A percentile compares a stretch with the other conserved stretches of the same genome.
Evolutionary conservation across 2,797 vertebrate genomes (phyloP).

Genomic region (Paratrypauchen microcephalus): DNA sequence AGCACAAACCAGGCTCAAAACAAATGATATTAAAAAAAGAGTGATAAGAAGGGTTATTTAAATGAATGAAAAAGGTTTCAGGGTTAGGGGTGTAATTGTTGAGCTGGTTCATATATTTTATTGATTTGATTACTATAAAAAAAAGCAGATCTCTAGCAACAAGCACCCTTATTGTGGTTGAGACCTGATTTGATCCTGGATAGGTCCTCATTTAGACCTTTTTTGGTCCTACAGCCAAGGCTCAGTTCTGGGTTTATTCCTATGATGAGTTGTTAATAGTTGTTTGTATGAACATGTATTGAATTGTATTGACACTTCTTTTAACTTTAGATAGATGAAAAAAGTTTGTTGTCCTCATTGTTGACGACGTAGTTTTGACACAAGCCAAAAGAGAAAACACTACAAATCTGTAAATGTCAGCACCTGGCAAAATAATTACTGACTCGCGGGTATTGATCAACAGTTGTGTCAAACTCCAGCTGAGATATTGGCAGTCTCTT

Average conservation of each 20-base stretch:
- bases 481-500: constrained; percentile 31
- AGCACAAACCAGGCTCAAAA: background rate
- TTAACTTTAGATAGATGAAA: background rate
- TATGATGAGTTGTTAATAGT: too few species aligned
- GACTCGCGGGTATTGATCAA: constrained; percentile 48
- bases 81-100: constrained; percentile 5
- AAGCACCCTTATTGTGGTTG: too few species aligned
- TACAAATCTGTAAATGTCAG: constrained; percentile 40
- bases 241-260: background rate
- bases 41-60: background rate
- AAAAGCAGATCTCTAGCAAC: too few species aligned
- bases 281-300: too few species aligned
- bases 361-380: constrained; percentile 5
- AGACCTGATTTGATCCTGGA: too few species aligned
- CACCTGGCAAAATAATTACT: constrained; percentile 34
- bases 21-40: too few species aligned
- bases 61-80: constrained; percentile 18
- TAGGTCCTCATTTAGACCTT: too few species aligned
- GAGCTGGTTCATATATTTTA: background rate
- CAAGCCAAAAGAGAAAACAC: constrained; percentile 26
- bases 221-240: background rate
- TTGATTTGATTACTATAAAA: too few species aligned
- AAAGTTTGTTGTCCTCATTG: background rate
- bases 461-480: constrained; percentile 41
- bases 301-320: background rate